phyloP scores from a whole-genome alignment of 2,888 invertebrate species.

The Leptopilina syphax region DNA sequence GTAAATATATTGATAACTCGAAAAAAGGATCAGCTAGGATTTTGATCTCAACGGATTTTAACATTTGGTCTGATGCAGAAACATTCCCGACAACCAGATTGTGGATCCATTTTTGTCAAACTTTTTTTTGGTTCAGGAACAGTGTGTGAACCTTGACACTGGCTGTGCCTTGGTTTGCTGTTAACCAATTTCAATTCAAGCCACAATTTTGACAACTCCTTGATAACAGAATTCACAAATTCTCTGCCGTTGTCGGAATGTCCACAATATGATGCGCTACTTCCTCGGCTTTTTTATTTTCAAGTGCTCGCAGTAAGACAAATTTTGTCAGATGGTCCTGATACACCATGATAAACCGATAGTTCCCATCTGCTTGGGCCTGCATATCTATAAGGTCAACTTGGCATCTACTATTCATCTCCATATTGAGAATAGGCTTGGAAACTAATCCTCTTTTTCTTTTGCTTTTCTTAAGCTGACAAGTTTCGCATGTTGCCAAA shows the following conservation, averaged over 20 bases:
- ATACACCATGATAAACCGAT: constrained; percentile 55
- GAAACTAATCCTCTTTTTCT: not conserved
- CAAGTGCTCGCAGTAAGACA: constrained; percentile 57
- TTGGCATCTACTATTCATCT: constrained; percentile 42
- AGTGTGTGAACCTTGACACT: constrained; percentile 40
- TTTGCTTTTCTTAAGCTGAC: not conserved
- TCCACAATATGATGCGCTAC: constrained; percentile 59
- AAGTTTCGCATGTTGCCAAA: not conserved
- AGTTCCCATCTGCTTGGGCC: constrained; percentile 54
- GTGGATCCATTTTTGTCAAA: too few relatives aligned
- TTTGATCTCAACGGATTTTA: too few relatives aligned
- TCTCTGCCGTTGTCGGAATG: constrained; percentile 59
- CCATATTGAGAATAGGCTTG: not conserved
- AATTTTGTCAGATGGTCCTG: constrained; percentile 62
- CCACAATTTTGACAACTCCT: constrained; percentile 57
- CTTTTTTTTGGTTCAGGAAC: too few relatives aligned
- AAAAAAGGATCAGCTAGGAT: too few relatives aligned
- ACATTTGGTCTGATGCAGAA: too few relatives aligned
- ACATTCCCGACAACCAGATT: too few relatives aligned
- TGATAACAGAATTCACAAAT: constrained; percentile 51
- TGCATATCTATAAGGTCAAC: constrained; percentile 47
- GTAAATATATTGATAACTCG: too few relatives aligned
- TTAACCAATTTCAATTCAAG: constrained; percentile 54
- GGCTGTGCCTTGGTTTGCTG: constrained; percentile 52
- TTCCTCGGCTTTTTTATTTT: constrained; percentile 61